Conservation (phyloP, 2,113 vertebrate species). For the Thomomys bottae region DNA sequence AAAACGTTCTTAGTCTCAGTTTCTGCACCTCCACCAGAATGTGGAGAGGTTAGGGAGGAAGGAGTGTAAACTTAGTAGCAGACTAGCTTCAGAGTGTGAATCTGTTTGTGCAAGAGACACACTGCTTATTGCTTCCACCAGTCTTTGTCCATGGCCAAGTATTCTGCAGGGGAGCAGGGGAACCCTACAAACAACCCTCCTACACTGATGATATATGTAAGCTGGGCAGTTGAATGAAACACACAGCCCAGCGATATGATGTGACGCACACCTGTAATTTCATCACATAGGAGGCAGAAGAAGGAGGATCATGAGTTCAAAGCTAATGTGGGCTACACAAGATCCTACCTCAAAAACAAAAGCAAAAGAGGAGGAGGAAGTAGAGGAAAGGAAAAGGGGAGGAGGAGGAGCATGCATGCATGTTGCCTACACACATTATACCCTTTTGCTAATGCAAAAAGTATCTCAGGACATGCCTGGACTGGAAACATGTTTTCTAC, state of each 20-base stretch:
- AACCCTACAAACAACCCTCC: neutral
- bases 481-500: conserved; percentile 69
- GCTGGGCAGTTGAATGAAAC: neutral
- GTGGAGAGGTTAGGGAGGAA: too few species aligned
- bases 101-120: neutral
- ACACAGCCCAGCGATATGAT: neutral
- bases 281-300: too few species aligned
- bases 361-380: neutral
- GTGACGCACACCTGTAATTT: too few species aligned
- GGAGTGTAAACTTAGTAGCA: neutral
- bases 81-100: neutral
- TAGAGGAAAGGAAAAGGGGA: too few species aligned
- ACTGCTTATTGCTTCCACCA: neutral
- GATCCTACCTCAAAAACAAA: neutral
- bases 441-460: conserved; percentile 70
- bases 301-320: too few species aligned
- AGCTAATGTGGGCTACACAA: too few species aligned
- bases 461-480: conserved; percentile 66
- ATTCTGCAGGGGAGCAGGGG: neutral
- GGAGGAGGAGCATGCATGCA: neutral
- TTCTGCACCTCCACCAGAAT: neutral
- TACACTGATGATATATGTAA: conserved; percentile 6
- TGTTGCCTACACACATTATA: neutral
- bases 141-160: neutral
- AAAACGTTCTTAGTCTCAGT: neutral